phyloP scores from a whole-genome alignment of 2,797 vertebrate genomes.

The Enteromius treurensis region DNA sequence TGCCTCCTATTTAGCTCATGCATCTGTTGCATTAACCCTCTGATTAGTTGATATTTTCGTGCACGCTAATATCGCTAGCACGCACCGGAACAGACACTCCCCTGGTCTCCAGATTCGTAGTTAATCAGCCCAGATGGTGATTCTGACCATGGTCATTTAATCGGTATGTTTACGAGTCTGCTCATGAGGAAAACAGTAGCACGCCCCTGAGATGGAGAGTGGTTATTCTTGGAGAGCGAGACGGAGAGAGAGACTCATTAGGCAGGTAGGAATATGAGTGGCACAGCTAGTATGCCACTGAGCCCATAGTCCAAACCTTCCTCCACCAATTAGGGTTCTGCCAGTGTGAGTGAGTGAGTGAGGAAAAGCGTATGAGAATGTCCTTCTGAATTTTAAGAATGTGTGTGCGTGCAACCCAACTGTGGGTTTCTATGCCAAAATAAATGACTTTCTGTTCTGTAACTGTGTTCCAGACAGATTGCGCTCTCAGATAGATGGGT shows the following conservation, averaged over 20 bases:
- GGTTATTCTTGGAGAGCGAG: conserved; percentile 18
- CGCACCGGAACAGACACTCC: background rate
- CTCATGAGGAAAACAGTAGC: conserved; percentile 37
- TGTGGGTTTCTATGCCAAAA: conserved; percentile 34
- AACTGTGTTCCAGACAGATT: conserved; percentile 30
- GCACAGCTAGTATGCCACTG: conserved; percentile 54
- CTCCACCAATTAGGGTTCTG: conserved; percentile 54
- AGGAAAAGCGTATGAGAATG: conserved; percentile 25
- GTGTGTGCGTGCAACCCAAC: conserved; percentile 40
- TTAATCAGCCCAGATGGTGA: conserved; percentile 44
- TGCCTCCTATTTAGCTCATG: conserved; percentile 21
- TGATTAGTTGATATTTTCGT: conserved; percentile 1
- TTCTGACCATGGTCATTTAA: conserved; percentile 41
- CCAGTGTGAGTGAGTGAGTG: conserved; percentile 39
- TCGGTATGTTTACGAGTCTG: conserved; percentile 13
- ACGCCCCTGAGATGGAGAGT: conserved; percentile 39
- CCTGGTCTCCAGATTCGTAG: conserved; percentile 15
- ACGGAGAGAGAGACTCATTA: conserved; percentile 46
- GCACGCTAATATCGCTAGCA: background rate
- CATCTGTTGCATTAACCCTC: conserved; percentile 37
- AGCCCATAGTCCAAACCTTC: conserved; percentile 52
- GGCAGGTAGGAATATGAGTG: conserved; percentile 49
- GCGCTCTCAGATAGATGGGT: background rate
- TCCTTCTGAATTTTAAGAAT: conserved; percentile 28
- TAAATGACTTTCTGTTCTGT: conserved; percentile 30